Evolutionary conservation across 2,113 vertebrate genomes (phyloP), one percentile per base, ranked within the genome.

Genomic region (Bubo bubo): DNA sequence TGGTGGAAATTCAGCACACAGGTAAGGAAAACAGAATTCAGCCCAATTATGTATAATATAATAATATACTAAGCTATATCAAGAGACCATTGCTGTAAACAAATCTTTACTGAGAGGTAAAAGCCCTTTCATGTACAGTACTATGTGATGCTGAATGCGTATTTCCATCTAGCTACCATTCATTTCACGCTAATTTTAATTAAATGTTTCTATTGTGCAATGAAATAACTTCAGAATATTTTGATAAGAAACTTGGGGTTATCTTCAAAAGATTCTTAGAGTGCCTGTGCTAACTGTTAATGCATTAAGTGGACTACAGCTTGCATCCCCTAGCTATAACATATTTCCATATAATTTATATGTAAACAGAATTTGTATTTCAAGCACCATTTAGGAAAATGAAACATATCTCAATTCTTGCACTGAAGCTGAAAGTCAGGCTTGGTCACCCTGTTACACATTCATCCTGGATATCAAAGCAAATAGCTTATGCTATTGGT

Each of bases 101-200:
- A 97, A 89, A 93, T 90, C 66, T 85, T 95, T 96, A 97, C 88
- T 87, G 94, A 97, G 98, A 98, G 93, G 86, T 97, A 97, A 96
- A 62, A 94, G 87, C 95, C 97, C 96, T 97, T 95, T 96, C 96
- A 95, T 56, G 55, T 96, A 98, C 79, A 98, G 86, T 97, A 77
- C 81, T 84, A 90, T 76, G 86, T 72, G 80, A 94, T 92, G 83
- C 49, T 96, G 64, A 95, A 93, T 91, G 86, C 83, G 11, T 88
- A 83, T 80, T 95, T 89, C 64, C 93, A 96, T 84, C 86, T 97
- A 94, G 82, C 91, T 93, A 95, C 79, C 77, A 82, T 73, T 97
- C 73, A 77, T 88, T 94, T 90, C 43, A 79, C 60, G 47, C 47
- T 86, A 18, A 70, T 76, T 91, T 86, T 58, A 93, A 63, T 45